Conservation (phyloP, 2,797 vertebrate species). For the Galago senegalensis region DNA sequence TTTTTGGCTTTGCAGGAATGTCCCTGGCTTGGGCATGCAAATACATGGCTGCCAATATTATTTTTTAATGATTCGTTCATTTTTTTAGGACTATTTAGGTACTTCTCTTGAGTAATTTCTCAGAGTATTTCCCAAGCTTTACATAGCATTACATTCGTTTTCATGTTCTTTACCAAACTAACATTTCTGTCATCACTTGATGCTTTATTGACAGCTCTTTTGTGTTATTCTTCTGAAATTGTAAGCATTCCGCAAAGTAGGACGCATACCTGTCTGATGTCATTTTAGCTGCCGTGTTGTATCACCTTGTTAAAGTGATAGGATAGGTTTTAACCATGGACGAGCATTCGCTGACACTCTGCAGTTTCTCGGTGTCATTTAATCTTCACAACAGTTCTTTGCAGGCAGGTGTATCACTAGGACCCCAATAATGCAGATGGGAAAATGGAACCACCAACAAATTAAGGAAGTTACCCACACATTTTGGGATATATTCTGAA, state of each 20-base stretch:
- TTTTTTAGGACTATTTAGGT: not conserved
- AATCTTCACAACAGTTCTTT: not conserved
- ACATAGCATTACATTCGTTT: not conserved
- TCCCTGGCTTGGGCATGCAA: not conserved
- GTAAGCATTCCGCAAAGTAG: not conserved
- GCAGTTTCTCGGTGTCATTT: not conserved
- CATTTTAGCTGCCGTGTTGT: not conserved
- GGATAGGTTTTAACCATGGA: not conserved
- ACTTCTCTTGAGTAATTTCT: constrained; percentile 13
- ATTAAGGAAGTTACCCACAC: not conserved
- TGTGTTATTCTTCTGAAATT: constrained; percentile 11
- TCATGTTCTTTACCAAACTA: not conserved
- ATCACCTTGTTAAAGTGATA: not conserved
- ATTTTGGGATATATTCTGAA: not conserved
- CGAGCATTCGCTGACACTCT: not conserved
- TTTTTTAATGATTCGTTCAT: constrained; percentile 6
- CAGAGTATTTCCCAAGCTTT: not conserved
- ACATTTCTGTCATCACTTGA: not conserved
- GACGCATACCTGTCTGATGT: no score
- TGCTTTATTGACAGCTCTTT: not conserved
- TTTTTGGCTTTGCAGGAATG: not conserved
- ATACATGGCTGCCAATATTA: not conserved
- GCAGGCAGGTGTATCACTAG: not conserved
- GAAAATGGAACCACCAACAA: not conserved
- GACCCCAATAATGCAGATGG: not conserved